Base-by-base conservation (phyloP, 1,140 invertebrate species). In the Sweltsa coloradensis region DNA sequence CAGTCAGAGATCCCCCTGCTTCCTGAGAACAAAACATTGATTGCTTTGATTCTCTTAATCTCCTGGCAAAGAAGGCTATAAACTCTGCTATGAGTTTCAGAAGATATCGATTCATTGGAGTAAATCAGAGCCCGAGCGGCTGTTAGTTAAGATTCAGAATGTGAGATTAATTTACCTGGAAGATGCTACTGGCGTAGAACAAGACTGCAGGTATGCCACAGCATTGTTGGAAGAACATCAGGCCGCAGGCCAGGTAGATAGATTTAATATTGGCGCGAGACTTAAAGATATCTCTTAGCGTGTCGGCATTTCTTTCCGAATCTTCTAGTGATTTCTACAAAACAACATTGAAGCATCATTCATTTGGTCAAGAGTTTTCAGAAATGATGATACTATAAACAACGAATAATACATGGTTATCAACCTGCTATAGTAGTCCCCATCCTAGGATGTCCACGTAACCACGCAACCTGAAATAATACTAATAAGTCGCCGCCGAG, bases 191-290 rank as follows among this genome's bases (percentile, higher is more conserved):
- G 0, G 82, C 72, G 54, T 89, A 90, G 60, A 90, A 90, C 47
- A 89, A 80, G 16, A 91, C 82, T 0, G 82, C 83, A 55, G 91
- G 91, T 18, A 92, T 85, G 34, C 89, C 86, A 44, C 79, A 81
- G 22, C 90, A 65, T 60, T 92, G 88, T 58, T 92, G 88, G 60
- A 91, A 83, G 41, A 87, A 67, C 83, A 92, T 88, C 1, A 92
- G 66, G 13, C 78, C 76, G 50, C 85, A 73, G 34, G 75, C 78
- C 25, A 93, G 84, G 4, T 79, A 46, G 7, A 90, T 59, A 6
- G 79, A 82, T 61, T 79, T 86, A 19, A 71, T 61, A 0, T 76
- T 75, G 11, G 76, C 71, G 50, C 64, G 74, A 37, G 74, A 72
- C 2, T 62, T 68, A 7, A 85, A 69, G 1, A 76, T 71, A 11